phyloP scores from a whole-genome alignment of 2,113 vertebrate genomes.

The Gopherus flavomarginatus region DNA sequence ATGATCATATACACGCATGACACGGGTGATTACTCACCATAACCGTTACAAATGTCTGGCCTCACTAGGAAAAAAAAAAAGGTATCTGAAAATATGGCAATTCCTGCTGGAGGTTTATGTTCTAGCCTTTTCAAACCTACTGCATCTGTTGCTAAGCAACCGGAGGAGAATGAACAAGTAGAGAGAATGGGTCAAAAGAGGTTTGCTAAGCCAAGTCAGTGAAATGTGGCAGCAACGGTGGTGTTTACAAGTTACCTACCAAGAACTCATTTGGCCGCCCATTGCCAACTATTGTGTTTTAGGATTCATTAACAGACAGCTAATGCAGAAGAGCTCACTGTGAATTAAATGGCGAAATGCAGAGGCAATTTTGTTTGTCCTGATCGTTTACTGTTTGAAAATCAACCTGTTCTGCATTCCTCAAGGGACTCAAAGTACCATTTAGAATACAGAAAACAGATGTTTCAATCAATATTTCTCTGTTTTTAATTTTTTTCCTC shows the following conservation, averaged over 20 bases:
- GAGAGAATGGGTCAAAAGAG: constrained; percentile 54
- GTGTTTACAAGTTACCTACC: neutral
- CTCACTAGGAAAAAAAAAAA: constrained; percentile 29
- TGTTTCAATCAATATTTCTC: neutral
- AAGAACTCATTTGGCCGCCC: neutral
- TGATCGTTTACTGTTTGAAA: neutral
- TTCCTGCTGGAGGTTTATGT: constrained; percentile 41
- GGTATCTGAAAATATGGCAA: constrained; percentile 10
- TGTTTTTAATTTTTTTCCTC: neutral
- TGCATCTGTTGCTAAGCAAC: constrained; percentile 74
- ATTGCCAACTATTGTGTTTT: neutral
- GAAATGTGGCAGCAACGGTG: constrained; percentile 20
- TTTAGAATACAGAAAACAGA: neutral
- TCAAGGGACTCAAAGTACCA: neutral
- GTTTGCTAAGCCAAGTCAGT: constrained; percentile 48
- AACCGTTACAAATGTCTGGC: constrained; percentile 46
- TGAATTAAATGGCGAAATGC: neutral
- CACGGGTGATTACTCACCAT: constrained; percentile 50
- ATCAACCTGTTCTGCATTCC: accelerated
- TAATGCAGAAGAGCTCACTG: neutral
- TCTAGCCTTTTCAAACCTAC: constrained; percentile 48
- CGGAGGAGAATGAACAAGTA: neutral
- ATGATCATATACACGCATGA: constrained; percentile 43
- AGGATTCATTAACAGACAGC: neutral
- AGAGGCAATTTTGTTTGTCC: neutral